Evolutionary conservation across 2,797 vertebrate genomes (phyloP).

Genomic region (Pempheris klunzingeri): DNA sequence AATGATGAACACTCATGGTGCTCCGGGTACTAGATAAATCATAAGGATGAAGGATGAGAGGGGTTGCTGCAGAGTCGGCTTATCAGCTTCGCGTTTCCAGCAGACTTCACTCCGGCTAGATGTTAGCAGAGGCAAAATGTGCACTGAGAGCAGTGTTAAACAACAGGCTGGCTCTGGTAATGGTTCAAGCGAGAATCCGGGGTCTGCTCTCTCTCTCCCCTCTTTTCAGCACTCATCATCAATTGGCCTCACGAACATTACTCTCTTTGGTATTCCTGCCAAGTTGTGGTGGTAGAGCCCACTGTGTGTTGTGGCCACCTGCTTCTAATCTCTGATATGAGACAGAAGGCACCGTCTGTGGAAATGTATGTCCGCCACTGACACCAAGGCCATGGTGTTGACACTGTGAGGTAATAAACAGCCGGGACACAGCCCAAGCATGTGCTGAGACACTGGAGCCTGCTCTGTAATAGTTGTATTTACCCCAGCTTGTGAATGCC

Average conservation of each 20-base stretch:
- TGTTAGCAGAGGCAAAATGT: constrained; percentile 9
- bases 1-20: background rate
- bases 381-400: constrained; percentile 60
- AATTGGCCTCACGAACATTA: constrained; percentile 40
- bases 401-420: constrained; percentile 63
- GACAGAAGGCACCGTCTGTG: constrained; percentile 58
- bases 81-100: constrained; percentile 17
- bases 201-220: constrained; percentile 17
- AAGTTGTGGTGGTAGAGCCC: constrained; percentile 49
- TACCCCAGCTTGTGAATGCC: constrained; percentile 49
- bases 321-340: constrained; percentile 70
- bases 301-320: constrained; percentile 59
- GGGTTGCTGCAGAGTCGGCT: background rate
- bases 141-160: constrained; percentile 29
- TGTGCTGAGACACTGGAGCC: constrained; percentile 49
- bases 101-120: constrained; percentile 3
- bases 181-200: constrained; percentile 29
- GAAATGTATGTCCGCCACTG: constrained; percentile 59
- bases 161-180: constrained; percentile 36
- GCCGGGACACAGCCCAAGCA: constrained; percentile 55
- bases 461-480: constrained; percentile 53
- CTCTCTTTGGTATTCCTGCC: constrained; percentile 67
- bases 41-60: constrained; percentile 1
- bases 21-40: background rate
- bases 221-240: constrained; percentile 66